Evolutionary conservation across 2,888 invertebrate species (phyloP).

Genomic region (Trissoscelio sp.): DNA sequence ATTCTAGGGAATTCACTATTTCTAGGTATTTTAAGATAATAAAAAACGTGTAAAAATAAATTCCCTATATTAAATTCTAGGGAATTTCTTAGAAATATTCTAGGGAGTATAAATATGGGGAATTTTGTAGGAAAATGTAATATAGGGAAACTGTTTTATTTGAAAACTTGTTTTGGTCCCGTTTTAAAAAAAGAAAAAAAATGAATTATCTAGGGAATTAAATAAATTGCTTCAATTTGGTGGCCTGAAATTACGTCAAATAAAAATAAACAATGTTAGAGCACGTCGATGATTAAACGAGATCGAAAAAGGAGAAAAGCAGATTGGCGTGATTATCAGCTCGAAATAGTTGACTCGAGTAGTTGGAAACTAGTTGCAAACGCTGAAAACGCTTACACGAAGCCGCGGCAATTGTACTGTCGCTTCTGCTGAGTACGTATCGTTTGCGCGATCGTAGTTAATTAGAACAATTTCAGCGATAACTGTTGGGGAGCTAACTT

Average conservation of each 20-base stretch:
- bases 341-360: constrained; percentile 63
- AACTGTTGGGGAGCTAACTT: constrained; percentile 57
- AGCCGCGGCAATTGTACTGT: constrained; percentile 63
- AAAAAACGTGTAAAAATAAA: too few relatives aligned
- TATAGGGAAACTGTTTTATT: too few relatives aligned
- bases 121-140: too few relatives aligned
- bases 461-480: constrained; percentile 68
- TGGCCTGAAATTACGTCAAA: constrained; percentile 5
- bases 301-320: constrained; percentile 44
- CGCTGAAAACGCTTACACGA: constrained; percentile 68
- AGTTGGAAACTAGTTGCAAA: constrained; percentile 68
- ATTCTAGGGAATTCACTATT: too few relatives aligned
- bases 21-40: too few relatives aligned
- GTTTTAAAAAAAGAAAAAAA: too few relatives aligned
- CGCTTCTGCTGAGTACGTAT: constrained; percentile 66
- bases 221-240: background rate
- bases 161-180: background rate
- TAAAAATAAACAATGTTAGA: constrained; percentile 43
- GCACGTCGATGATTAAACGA: constrained; percentile 41
- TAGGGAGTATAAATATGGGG: too few relatives aligned
- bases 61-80: too few relatives aligned
- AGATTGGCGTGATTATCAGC: constrained; percentile 66
- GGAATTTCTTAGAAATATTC: too few relatives aligned
- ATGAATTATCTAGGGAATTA: too few relatives aligned
- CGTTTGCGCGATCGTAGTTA: constrained; percentile 62